phyloP scores from a whole-genome alignment of 2,888 invertebrate genomes.

The Callinectes sapidus region DNA sequence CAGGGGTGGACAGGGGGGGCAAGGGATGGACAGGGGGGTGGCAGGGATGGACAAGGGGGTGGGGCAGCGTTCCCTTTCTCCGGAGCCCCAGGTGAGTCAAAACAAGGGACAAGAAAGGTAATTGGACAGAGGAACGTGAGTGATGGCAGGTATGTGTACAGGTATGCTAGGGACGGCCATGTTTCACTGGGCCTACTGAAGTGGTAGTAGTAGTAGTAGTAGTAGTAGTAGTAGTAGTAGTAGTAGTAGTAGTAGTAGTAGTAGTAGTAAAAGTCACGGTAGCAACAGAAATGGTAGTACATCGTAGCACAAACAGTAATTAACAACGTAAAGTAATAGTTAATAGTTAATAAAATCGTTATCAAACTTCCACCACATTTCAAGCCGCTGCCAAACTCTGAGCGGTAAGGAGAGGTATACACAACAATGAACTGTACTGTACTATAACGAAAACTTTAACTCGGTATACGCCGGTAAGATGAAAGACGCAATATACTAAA shows the following conservation, averaged over 20 bases:
- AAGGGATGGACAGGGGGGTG: background rate
- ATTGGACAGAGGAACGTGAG: constrained; percentile 14
- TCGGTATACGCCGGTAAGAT: no score
- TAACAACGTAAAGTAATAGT: no score
- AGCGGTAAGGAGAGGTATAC: no score
- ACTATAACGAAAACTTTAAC: no score
- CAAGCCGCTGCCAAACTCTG: no score
- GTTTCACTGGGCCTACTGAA: background rate
- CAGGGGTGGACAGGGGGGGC: no score
- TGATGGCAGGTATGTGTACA: background rate
- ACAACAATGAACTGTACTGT: background rate
- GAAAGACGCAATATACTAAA: no score
- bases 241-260: background rate
- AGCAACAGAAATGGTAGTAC: background rate
- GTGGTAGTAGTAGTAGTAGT: background rate
- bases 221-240: background rate
- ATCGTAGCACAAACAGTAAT: no score
- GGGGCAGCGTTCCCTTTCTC: constrained; percentile 16
- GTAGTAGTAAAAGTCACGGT: background rate
- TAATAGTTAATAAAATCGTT: no score
- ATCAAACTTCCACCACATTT: no score
- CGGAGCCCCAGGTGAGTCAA: background rate
- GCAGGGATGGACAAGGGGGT: background rate
- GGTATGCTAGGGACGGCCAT: background rate
- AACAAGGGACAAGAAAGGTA: constrained; percentile 4